Conservation (phyloP, 2,113 vertebrate species). For the Columbina picui region DNA sequence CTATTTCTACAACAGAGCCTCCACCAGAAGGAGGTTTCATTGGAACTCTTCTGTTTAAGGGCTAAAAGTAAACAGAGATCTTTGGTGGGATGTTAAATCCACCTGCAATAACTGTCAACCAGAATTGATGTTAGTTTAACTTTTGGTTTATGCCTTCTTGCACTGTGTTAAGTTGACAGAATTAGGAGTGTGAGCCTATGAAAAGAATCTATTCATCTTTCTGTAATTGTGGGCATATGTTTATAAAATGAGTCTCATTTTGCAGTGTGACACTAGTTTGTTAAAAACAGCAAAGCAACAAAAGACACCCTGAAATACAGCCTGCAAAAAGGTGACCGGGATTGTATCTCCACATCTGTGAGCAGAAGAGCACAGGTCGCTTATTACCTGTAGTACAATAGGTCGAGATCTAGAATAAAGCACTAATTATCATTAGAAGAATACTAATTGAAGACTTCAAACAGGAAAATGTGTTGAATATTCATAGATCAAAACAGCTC, state of each 20-base stretch:
- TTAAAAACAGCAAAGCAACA: neutral
- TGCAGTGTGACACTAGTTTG: neutral
- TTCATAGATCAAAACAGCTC: slow-evolving; percentile 1
- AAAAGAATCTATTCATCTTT: neutral
- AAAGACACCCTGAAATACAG: neutral
- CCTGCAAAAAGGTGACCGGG: neutral
- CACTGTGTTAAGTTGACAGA: neutral
- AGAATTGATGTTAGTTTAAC: neutral
- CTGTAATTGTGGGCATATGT: neutral
- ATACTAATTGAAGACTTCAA: slow-evolving; percentile 28
- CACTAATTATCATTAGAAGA: neutral
- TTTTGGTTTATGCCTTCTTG: neutral
- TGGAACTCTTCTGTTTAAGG: neutral
- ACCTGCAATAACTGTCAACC: neutral
- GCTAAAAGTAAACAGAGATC: neutral
- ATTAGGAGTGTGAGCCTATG: neutral
- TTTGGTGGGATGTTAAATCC: neutral
- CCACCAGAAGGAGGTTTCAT: neutral
- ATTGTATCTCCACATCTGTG: neutral
- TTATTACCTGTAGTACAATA: neutral
- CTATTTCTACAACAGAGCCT: neutral
- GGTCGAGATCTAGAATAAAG: neutral
- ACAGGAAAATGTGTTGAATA: neutral
- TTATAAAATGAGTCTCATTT: neutral
- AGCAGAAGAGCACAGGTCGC: neutral